Percentiles rank a stretch among this genome's conserved stretches.
phyloP scores from a whole-genome alignment of 2,113 vertebrate species.

The Mobula birostris region DNA sequence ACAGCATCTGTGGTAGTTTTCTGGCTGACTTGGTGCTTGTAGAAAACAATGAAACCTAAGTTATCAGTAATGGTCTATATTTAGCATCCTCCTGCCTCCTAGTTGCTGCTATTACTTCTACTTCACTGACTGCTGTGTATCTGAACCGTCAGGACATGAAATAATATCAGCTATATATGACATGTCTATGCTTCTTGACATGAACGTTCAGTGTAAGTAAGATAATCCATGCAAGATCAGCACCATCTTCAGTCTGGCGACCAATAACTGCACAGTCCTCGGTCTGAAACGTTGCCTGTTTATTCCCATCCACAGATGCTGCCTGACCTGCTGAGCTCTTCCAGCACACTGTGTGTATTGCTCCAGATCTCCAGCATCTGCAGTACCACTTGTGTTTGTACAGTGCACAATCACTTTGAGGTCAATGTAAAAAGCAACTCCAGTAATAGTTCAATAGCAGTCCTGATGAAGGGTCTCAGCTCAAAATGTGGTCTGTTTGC shows the following conservation, averaged over 20 bases:
- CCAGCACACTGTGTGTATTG: too few relatives aligned
- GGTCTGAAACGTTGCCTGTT: too few relatives aligned
- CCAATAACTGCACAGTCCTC: background rate
- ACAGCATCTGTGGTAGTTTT: background rate
- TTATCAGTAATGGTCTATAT: background rate
- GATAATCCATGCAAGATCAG: background rate
- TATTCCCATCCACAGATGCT: too few relatives aligned
- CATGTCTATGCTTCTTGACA: background rate
- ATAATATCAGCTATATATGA: background rate
- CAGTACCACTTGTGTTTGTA: too few relatives aligned
- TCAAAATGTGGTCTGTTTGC: too few relatives aligned
- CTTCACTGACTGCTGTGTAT: background rate
- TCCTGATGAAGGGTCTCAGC: too few relatives aligned
- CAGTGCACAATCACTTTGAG: too few relatives aligned
- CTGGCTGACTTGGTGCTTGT: background rate
- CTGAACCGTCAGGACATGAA: background rate
- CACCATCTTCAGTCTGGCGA: background rate
- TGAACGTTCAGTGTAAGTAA: background rate
- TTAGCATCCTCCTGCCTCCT: background rate
- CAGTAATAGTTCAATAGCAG: too few relatives aligned
- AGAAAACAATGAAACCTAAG: background rate
- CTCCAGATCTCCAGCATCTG: too few relatives aligned
- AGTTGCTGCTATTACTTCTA: background rate
- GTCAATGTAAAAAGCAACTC: too few relatives aligned
- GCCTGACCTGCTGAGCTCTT: too few relatives aligned